Base-by-base conservation (phyloP, 2,797 vertebrate genomes). In the Crenuchus spilurus region DNA sequence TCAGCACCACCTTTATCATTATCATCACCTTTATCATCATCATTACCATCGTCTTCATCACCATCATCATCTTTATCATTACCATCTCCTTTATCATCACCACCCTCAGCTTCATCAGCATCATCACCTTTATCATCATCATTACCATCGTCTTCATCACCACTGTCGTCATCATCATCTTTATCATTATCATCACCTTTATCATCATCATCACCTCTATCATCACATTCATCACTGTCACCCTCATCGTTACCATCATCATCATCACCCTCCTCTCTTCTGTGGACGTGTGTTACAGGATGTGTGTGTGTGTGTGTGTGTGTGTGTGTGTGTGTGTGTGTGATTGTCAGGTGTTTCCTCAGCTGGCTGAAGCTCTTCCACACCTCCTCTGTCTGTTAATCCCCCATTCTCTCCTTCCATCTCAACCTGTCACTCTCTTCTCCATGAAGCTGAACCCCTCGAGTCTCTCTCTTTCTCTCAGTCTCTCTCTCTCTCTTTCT, bases 261-360 rank as follows among this genome's bases (percentile, higher is more conserved):
- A 35, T 35, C 33, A 35, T 4, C 33, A 35, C 8, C 33, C 8
- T 35, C 8, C 3, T 4, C 8, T 4, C 33, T 35, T 8, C 33
- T 35, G 22, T 20, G 51, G 13, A 42, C 5, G 33, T 6, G 14
- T 20, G 1, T n/a, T n/a, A n/a, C n/a, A n/a, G n/a, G n/a, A n/a
- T n/a, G n/a, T n/a, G 6, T 31, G 51, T 24, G 44, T 48, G 6
- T 20, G 5, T 8, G 44, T 8, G 6, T 31, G 51, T 24, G 44
- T 48, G 6, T 20, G 5, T 8, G 44, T 8, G n/a, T 20, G 44
- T 20, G 44, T 2, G 7, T 61, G 16, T 51, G 35, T 57, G 64
- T 83, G 74, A 86, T 79, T 80, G 82, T 72, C 42, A 85, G 83
- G 83, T 87, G 48, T 88, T 89, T 88, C 87, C 86, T 84, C 84